Conservation (phyloP, 2,113 vertebrate genomes). For the Cephalophus harveyi region DNA sequence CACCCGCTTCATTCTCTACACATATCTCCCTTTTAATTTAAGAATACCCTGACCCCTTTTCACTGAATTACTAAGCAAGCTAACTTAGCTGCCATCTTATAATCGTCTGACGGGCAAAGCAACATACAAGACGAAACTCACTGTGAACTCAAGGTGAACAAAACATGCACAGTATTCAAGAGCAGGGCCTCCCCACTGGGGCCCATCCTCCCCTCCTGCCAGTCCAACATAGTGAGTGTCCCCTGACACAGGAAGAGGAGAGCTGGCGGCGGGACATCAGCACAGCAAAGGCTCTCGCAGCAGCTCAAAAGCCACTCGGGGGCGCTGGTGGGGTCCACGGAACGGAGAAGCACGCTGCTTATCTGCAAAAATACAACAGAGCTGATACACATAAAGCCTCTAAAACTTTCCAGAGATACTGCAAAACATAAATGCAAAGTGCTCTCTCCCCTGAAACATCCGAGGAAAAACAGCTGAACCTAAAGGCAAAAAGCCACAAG, state of each 20-base stretch:
- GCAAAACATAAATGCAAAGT: slow-evolving; percentile 24
- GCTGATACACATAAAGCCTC: neutral
- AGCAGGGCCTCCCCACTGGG: slow-evolving; percentile 84
- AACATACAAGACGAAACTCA: slow-evolving; percentile 69
- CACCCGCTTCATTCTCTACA: neutral
- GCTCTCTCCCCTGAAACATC: neutral
- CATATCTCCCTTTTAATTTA: neutral
- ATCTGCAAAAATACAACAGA: slow-evolving; percentile 79
- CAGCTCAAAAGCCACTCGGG: slow-evolving; percentile 85
- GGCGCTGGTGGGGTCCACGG: slow-evolving; percentile 24
- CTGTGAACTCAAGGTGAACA: slow-evolving; percentile 90
- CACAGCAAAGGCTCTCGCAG: slow-evolving; percentile 80
- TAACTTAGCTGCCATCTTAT: neutral
- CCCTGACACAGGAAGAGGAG: slow-evolving; percentile 93
- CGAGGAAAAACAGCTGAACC: neutral
- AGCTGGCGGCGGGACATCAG: slow-evolving; percentile 67
- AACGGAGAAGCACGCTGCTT: slow-evolving; percentile 82
- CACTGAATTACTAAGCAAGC: neutral
- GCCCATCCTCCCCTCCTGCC: slow-evolving; percentile 83
- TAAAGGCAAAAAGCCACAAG: neutral
- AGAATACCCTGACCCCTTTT: neutral
- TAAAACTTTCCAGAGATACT: neutral
- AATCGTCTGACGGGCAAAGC: slow-evolving; percentile 20
- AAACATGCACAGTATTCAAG: slow-evolving; percentile 81
- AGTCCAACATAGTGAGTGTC: slow-evolving; percentile 92